These are phyloP conservation scores for Zosterops borbonicus DNA, from an alignment of 2,113 vertebrate species.

Conservation along the genomic window DNA sequence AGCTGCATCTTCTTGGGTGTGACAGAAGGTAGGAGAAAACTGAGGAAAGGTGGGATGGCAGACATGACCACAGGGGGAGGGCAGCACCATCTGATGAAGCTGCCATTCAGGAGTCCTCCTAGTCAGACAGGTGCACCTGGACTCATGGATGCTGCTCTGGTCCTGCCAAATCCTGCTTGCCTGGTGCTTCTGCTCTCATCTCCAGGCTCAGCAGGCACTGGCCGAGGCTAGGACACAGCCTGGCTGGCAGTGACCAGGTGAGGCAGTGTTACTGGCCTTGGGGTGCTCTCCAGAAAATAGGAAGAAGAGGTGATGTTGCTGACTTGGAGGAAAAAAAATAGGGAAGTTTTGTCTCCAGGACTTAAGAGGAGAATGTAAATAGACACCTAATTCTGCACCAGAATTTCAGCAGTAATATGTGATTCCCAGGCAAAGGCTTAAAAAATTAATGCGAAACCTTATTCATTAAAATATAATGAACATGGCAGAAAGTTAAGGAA, in stretches of 20 bases:
- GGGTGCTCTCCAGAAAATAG: rapidly evolving
- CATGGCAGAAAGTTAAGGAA: constrained; percentile 40
- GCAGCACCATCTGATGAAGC: background rate
- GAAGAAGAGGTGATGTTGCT: background rate
- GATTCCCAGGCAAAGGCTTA: constrained; percentile 43
- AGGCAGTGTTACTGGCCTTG: background rate
- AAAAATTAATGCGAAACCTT: constrained; percentile 54
- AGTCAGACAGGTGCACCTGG: background rate
- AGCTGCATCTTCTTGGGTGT: background rate
- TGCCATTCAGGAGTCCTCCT: background rate
- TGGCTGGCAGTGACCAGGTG: rapidly evolving
- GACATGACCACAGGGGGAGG: rapidly evolving
- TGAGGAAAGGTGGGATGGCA: background rate
- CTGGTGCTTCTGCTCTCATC: background rate
- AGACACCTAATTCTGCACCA: background rate
- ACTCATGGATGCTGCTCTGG: rapidly evolving
- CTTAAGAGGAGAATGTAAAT: constrained; percentile 1
- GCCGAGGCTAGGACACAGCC: rapidly evolving
- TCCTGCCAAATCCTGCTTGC: background rate
- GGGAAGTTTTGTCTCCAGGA: background rate
- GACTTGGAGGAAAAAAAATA: background rate
- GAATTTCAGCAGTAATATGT: background rate
- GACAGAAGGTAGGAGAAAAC: background rate
- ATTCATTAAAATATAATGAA: constrained; percentile 62
- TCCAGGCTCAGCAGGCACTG: background rate